Evolutionary conservation across 2,113 vertebrate genomes (phyloP), one percentile per base, ranked within the genome.

Genomic region (Caranx ignobilis): DNA sequence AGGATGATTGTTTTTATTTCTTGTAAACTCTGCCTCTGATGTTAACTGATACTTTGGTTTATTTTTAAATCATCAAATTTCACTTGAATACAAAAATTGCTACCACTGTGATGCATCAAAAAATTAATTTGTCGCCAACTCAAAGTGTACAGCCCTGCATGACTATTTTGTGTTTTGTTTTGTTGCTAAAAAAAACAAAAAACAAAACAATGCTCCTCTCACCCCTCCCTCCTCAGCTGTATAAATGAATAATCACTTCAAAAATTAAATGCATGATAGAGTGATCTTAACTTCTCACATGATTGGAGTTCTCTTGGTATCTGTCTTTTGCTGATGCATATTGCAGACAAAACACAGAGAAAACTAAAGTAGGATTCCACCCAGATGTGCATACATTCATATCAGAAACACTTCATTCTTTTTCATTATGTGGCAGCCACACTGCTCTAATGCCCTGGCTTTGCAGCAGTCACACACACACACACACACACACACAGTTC

Each of bases 371-470:
- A 82, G 74, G 76, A 71, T 75, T 84, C 60, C 69, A 74, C 55
- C 3, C 3, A 57, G 26, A 61, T 64, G 70, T 32, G 73, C 75
- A 63, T 70, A 71, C 71, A 81, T 76, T 87, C 77, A 74, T 60
- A 79, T 50, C 26, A 41, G 81, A 90, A 89, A 88, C 71, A 62
- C 72, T 81, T 87, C 31, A 85, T 92, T 82, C 26, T 86, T 87
- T 62, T 81, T 75, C 63, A 89, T 89, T 89, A 90, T 74, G 81
- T 43, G 8, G 75, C 63, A 87, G 62, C 71, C 43, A 64, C 55
- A 74, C 78, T 64, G 70, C 78, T 82, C 35, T 89, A 87, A 88
- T 89, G 88, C 77, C 60, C 75, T 34, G 71, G 79, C 83, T 85
- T 79, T 73, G 70, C 81, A 77, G 71, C 78, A 81, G 68, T 45